Conservation (phyloP, 35 echinoderm and acorn worm species). For the Apostichopus parvimensis region DNA sequence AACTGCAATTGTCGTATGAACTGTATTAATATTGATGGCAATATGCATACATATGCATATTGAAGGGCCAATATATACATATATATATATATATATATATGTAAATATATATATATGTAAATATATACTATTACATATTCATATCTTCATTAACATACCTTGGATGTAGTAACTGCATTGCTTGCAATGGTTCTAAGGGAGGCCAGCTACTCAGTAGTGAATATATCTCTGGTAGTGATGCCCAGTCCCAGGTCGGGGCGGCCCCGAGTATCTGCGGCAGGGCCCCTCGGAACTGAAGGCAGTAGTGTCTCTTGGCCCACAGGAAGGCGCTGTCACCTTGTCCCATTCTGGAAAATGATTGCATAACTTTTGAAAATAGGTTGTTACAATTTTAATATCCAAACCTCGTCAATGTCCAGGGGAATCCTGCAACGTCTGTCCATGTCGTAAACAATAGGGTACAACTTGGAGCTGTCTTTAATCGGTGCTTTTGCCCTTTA, state of each 20-base stretch:
- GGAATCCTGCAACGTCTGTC: no score
- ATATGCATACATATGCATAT: background rate
- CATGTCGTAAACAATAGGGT: no score
- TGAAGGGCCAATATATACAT: background rate
- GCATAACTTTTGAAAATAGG: no score
- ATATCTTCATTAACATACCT: slow-evolving; percentile 51
- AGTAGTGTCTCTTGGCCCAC: slow-evolving; percentile 94
- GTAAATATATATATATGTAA: background rate
- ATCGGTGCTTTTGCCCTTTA: no score
- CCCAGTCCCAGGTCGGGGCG: slow-evolving; percentile 90
- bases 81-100: background rate
- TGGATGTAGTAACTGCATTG: slow-evolving; percentile 83
- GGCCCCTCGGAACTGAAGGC: slow-evolving; percentile 64
- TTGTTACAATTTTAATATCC: no score
- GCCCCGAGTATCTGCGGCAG: slow-evolving; percentile 73
- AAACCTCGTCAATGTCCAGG: no score
- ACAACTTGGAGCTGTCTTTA: no score
- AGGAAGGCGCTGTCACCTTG: slow-evolving; percentile 70
- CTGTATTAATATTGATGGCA: no score
- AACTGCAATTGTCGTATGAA: no score
- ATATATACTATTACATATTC: background rate
- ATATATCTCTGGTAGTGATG: slow-evolving; percentile 83
- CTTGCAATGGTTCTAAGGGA: slow-evolving; percentile 72
- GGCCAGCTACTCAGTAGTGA: slow-evolving; percentile 75
- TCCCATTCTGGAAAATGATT: slow-evolving; percentile 52